phyloP scores from a whole-genome alignment of 1,140 invertebrate genomes.

The Lordiphosa mommai region DNA sequence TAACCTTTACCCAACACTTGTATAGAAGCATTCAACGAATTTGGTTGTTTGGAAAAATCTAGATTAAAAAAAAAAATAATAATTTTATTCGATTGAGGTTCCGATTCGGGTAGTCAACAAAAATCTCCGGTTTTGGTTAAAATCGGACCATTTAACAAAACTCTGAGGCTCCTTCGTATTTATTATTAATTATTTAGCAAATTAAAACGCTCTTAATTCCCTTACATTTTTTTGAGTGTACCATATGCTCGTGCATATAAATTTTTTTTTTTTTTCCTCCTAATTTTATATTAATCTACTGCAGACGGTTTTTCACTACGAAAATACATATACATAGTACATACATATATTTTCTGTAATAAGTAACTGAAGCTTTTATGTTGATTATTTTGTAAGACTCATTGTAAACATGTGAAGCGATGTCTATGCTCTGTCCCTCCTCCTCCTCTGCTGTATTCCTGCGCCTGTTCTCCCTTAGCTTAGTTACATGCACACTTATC shows the following conservation, averaged over 20 bases:
- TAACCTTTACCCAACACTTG: too few relatives aligned
- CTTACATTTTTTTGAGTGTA: constrained; percentile 7
- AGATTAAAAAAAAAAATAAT: too few relatives aligned
- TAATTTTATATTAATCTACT: constrained; percentile 10
- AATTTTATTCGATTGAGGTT: too few relatives aligned
- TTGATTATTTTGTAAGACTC: constrained; percentile 69
- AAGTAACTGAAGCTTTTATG: constrained; percentile 74
- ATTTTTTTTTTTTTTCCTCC: not conserved
- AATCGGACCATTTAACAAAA: too few relatives aligned
- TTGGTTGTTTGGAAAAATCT: too few relatives aligned
- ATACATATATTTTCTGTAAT: constrained; percentile 33
- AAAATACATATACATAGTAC: constrained; percentile 1
- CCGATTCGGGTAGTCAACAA: too few relatives aligned
- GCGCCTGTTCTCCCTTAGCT: not conserved
- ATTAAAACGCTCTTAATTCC: too few relatives aligned
- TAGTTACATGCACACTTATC: constrained; percentile 46
- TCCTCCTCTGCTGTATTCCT: not conserved
- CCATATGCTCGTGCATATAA: constrained; percentile 1
- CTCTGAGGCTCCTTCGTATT: too few relatives aligned
- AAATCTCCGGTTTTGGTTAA: too few relatives aligned
- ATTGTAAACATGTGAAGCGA: constrained; percentile 41
- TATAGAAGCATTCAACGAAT: too few relatives aligned
- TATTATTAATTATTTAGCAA: too few relatives aligned
- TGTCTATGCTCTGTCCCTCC: not conserved
- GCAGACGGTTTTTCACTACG: constrained; percentile 9